Evolutionary conservation across 2,797 vertebrate genomes (phyloP), one percentile per base, ranked within the genome.

Genomic region (Naso thynnoides): DNA sequence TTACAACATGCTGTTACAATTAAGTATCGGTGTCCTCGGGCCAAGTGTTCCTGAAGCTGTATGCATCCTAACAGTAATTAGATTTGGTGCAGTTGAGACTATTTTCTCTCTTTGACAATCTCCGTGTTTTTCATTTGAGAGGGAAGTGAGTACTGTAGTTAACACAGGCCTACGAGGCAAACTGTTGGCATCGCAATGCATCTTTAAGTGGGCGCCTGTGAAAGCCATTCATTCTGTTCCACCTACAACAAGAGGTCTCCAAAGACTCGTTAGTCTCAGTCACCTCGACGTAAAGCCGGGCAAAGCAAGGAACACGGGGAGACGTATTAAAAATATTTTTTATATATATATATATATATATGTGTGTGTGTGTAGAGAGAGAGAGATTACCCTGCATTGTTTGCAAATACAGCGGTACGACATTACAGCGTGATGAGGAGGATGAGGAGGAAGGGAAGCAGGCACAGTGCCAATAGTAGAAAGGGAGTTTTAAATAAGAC

Each of bases 241-340:
- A 74, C 73, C 88, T 88, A 83, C 91, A 90, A 87, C 83, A 88
- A 90, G 86, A 90, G 83, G 86, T 91, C 91, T 86, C 91, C 61
- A 67, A 90, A 90, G 91, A 89, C 90, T 89, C 91, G 90, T 93
- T 91, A 89, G 89, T 92, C 88, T 90, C 81, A 87, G 85, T 92
- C 92, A 88, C 86, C 87, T 91, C 85, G 86, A 74, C 79, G 84
- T 86, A 75, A 82, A 74, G 63, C 70, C 56, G 73, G 69, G 84
- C 85, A 75, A 82, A 74, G 63, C 70, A 59, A 74, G 69, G 74
- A 73, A n/a, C n/a, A n/a, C n/a, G n/a, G n/a, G n/a, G n/a, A n/a
- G n/a, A n/a, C n/a, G n/a, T n/a, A n/a, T n/a, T n/a, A n/a, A n/a
- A n/a, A n/a, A n/a, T n/a, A n/a, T n/a, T n/a, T n/a, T n/a, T n/a